Evolutionary conservation across 2,888 invertebrate species (phyloP).

Genomic region (Biston stratarius): DNA sequence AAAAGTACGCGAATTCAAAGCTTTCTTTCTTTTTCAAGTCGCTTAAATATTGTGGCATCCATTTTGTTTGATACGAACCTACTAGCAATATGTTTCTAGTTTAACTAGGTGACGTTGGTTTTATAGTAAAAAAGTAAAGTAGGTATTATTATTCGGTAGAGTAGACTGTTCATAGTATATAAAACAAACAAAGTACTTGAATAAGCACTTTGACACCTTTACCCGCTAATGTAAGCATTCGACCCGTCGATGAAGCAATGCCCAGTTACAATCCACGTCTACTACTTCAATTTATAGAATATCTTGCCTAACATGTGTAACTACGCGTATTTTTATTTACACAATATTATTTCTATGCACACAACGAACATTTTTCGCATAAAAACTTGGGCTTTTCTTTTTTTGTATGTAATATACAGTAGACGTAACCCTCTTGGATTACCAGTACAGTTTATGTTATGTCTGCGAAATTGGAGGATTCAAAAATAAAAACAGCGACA

Average conservation of each 20-base stretch:
- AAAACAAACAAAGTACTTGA: constrained; percentile 1
- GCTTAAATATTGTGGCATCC: no score
- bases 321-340: constrained; percentile 53
- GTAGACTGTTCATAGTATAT: neutral
- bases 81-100: no score
- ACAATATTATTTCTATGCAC: constrained; percentile 43
- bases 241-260: constrained; percentile 33
- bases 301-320: constrained; percentile 43
- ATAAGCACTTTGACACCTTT: constrained; percentile 4
- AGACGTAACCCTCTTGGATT: constrained; percentile 57
- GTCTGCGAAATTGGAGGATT: constrained; percentile 63
- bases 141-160: no score
- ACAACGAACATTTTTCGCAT: constrained; percentile 56
- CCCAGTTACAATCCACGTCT: constrained; percentile 35
- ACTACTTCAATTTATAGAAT: constrained; percentile 43
- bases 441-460: constrained; percentile 60
- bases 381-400: constrained; percentile 55
- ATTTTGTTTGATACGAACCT: no score
- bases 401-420: constrained; percentile 56
- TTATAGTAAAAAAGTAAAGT: neutral
- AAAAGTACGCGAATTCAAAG: no score
- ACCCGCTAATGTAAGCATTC: no score
- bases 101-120: no score
- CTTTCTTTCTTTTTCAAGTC: no score
- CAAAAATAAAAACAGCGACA: constrained; percentile 61